Percentiles rank a stretch among this genome's conserved stretches.
These are phyloP conservation scores for Tokudaia muenninki DNA, from an alignment of 2,797 vertebrate genomes.

Conservation along the genomic window DNA sequence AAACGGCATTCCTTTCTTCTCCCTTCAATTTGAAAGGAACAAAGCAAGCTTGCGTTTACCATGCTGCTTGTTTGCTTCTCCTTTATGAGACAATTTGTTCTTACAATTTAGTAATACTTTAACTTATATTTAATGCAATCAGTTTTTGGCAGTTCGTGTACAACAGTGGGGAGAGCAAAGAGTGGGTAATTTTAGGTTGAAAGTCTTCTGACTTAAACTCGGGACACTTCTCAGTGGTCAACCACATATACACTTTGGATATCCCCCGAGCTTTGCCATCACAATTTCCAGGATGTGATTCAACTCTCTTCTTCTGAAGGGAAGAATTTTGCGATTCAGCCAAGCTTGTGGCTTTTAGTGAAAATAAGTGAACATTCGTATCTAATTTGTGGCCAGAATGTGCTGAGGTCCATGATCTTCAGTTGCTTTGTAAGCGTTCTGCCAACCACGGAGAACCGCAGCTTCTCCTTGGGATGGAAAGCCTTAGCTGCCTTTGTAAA, in stretches of 20 bases:
- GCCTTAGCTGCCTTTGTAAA: conserved; percentile 76
- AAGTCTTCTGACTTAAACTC: conserved; percentile 79
- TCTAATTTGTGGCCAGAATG: conserved; percentile 88
- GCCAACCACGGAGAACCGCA: conserved; percentile 75
- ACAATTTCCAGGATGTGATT: conserved; percentile 88
- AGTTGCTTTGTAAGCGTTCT: conserved; percentile 88
- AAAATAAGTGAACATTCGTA: conserved; percentile 82
- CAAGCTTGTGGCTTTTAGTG: conserved; percentile 83
- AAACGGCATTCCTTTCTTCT: neutral
- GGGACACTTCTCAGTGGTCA: conserved; percentile 80
- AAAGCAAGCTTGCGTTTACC: neutral
- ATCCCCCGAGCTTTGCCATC: conserved; percentile 81
- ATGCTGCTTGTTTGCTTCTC: neutral
- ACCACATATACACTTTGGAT: conserved; percentile 84
- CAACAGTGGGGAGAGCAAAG: neutral
- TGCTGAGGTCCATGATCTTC: conserved; percentile 85
- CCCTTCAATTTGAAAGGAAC: neutral
- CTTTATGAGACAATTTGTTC: neutral
- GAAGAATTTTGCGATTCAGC: conserved; percentile 79
- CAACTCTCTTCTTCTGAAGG: conserved; percentile 77
- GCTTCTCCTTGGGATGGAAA: conserved; percentile 79
- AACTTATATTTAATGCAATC: neutral
- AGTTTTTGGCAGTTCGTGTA: neutral
- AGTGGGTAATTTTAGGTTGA: conserved; percentile 60
- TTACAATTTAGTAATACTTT: neutral